phyloP scores from a whole-genome alignment of 2,888 invertebrate genomes.

The Epinotia nisella region DNA sequence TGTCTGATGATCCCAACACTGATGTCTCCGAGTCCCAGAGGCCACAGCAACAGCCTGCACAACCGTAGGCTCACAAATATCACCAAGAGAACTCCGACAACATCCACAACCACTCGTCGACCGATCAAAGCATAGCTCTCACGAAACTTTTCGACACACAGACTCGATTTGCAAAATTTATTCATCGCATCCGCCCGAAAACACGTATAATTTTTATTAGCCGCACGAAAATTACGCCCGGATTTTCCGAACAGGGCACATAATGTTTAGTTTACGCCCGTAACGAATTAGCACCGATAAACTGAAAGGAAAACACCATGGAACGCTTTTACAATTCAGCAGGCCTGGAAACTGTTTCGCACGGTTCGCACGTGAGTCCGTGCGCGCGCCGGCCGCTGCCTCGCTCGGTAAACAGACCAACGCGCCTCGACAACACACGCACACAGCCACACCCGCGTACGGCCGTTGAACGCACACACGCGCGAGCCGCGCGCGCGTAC shows the following conservation, averaged over 20 bases:
- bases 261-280: slow-evolving; percentile 67
- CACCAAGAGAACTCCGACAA: slow-evolving; percentile 62
- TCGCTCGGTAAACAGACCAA: slow-evolving; percentile 84
- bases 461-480: slow-evolving; percentile 59
- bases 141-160: slow-evolving; percentile 82
- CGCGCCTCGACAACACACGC: slow-evolving; percentile 78
- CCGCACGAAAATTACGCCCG: slow-evolving; percentile 71
- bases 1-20: slow-evolving; percentile 53
- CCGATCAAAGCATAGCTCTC: slow-evolving; percentile 81
- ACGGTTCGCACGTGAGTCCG: slow-evolving; percentile 84
- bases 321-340: slow-evolving; percentile 67
- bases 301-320: slow-evolving; percentile 76
- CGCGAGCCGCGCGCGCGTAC: slow-evolving; percentile 71
- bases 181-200: slow-evolving; percentile 84
- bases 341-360: slow-evolving; percentile 72
- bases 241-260: slow-evolving; percentile 54
- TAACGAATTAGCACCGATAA: slow-evolving; percentile 75
- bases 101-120: slow-evolving; percentile 75
- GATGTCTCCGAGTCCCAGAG: slow-evolving; percentile 53
- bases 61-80: slow-evolving; percentile 66
- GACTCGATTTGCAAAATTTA: slow-evolving; percentile 83
- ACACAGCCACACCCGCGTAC: slow-evolving; percentile 58
- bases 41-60: slow-evolving; percentile 57
- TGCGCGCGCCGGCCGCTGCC: slow-evolving; percentile 85
- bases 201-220: slow-evolving; percentile 77